Conservation (phyloP, 1,140 invertebrate species). For the Drosophila tropicalis region DNA sequence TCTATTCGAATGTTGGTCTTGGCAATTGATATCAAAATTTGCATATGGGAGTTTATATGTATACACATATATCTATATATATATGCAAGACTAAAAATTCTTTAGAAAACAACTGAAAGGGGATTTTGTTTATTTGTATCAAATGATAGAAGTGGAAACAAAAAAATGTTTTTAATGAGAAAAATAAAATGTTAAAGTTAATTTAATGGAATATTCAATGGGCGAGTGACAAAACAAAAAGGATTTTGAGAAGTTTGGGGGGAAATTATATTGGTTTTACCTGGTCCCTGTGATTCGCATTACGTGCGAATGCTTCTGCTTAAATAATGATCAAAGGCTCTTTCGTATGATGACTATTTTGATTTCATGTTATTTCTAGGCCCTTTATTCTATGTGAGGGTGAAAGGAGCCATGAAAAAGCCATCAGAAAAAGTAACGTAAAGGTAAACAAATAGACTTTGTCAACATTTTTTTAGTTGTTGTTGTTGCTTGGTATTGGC, state of each 20-base stretch:
- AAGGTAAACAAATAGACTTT: constrained; percentile 33
- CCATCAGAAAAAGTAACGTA: not conserved
- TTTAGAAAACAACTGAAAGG: not conserved
- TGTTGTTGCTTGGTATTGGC: not conserved
- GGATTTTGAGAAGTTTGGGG: not conserved
- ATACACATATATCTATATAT: not conserved
- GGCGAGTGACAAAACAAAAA: not conserved
- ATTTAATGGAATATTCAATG: not conserved
- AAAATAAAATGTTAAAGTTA: not conserved
- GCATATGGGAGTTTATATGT: not conserved
- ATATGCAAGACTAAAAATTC: not conserved
- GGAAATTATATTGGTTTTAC: not conserved
- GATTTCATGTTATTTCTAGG: not conserved
- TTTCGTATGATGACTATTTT: not conserved
- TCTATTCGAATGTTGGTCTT: constrained; percentile 3
- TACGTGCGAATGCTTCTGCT: not conserved
- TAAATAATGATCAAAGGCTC: constrained; percentile 8
- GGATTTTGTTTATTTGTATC: constrained; percentile 1
- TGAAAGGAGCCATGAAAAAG: too few species aligned
- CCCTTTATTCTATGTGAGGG: not conserved
- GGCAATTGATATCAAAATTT: not conserved
- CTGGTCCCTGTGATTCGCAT: not conserved
- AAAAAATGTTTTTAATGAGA: not conserved
- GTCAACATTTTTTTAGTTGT: constrained; percentile 33
- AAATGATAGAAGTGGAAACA: not conserved